These are phyloP conservation scores for Pocillopora meandrina DNA, from an alignment of 92 coral and sea anemone genomes.

Conservation along the genomic window DNA sequence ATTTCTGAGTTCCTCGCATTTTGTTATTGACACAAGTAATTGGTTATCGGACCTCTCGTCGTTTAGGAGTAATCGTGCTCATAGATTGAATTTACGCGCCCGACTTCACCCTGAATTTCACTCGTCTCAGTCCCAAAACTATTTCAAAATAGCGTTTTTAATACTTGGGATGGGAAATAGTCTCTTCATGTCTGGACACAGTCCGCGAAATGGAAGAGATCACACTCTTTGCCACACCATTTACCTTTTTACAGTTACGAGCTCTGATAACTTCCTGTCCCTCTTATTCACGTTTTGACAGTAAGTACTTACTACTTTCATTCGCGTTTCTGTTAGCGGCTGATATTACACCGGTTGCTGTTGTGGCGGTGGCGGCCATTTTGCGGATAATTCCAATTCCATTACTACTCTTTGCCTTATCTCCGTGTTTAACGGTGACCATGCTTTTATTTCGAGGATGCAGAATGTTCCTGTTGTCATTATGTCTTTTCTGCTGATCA, in stretches of 20 bases:
- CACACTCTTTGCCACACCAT: neutral
- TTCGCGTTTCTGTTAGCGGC: neutral
- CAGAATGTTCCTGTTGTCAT: constrained; percentile 1
- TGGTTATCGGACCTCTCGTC: too few species aligned
- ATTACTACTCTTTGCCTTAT: constrained; percentile 6
- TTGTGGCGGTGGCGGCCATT: neutral
- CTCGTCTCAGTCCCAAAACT: too few species aligned
- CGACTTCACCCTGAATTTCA: too few species aligned
- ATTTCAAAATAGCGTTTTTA: too few species aligned
- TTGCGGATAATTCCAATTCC: constrained; percentile 22
- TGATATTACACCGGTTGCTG: too few species aligned
- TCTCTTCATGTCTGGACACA: too few species aligned
- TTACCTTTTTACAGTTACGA: neutral
- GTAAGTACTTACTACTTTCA: constrained; percentile 15
- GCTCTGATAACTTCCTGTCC: neutral
- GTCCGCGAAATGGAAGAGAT: too few species aligned
- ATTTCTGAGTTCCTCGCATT: too few species aligned
- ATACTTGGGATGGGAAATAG: too few species aligned
- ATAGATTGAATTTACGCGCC: too few species aligned
- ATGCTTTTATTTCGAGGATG: constrained; percentile 5
- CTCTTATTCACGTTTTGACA: neutral
- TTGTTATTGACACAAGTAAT: too few species aligned
- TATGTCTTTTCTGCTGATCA: constrained; percentile 18
- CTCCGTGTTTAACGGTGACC: neutral
- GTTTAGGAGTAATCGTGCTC: too few species aligned